phyloP scores from a whole-genome alignment of 2,113 vertebrate genomes.

The Picathartes gymnocephalus region DNA sequence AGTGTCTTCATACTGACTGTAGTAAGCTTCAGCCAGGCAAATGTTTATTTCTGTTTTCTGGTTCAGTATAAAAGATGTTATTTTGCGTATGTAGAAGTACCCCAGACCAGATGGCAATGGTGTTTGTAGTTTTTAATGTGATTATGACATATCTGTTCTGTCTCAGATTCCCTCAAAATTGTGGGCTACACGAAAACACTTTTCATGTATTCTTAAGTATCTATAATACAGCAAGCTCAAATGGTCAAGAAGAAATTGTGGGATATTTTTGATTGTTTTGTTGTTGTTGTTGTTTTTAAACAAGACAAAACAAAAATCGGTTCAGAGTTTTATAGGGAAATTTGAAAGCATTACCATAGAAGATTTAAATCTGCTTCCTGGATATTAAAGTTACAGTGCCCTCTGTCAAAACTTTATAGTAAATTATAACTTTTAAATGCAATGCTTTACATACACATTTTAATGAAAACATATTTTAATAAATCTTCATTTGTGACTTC shows the following conservation, averaged over 20 bases:
- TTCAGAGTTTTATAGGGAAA: neutral
- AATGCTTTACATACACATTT: neutral
- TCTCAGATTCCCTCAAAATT: constrained; percentile 19
- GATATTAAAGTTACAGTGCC: neutral
- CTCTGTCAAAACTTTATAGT: neutral
- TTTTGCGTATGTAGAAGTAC: neutral
- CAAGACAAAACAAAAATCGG: neutral
- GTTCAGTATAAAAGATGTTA: neutral
- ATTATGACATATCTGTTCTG: constrained; percentile 33
- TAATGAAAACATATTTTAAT: neutral
- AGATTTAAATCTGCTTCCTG: neutral
- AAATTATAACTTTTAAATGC: neutral
- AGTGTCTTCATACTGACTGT: neutral
- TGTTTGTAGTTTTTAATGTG: constrained; percentile 32
- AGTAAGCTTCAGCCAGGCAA: neutral
- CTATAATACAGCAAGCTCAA: neutral
- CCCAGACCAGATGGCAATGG: neutral
- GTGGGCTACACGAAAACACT: neutral
- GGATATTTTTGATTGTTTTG: neutral
- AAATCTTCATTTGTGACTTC: neutral
- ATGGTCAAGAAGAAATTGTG: neutral
- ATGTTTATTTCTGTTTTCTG: constrained; percentile 48
- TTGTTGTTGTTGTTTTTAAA: neutral
- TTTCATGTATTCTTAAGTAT: constrained; percentile 25
- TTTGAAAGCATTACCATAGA: neutral